These are phyloP conservation scores for Philotrypesis tridentata DNA, from an alignment of 1,140 invertebrate species.

Conservation along the genomic window DNA sequence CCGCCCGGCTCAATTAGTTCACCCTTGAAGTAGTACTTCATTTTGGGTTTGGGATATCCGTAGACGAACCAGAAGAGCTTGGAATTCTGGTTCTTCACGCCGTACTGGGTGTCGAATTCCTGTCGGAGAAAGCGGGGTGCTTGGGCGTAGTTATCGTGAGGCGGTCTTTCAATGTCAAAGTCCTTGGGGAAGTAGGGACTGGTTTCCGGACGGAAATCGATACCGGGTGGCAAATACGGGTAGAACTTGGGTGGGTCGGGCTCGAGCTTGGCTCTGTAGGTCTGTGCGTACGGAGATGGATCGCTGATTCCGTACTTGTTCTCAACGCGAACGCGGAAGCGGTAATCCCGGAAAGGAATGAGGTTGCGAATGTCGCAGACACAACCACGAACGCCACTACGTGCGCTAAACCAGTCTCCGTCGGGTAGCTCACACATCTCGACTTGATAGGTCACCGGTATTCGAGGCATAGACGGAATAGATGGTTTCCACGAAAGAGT, in stretches of 20 bases:
- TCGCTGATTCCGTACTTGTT: constrained; percentile 98
- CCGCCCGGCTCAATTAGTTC: constrained; percentile 87
- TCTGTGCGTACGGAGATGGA: constrained; percentile 90
- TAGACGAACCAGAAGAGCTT: constrained; percentile 94
- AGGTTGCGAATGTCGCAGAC: constrained; percentile 88
- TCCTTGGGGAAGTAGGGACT: constrained; percentile 93
- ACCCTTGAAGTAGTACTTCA: constrained; percentile 91
- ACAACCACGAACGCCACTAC: constrained; percentile 87
- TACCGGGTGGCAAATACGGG: constrained; percentile 86
- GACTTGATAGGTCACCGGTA: constrained; percentile 93
- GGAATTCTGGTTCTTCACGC: constrained; percentile 89
- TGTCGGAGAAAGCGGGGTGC: constrained; percentile 88
- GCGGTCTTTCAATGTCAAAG: constrained; percentile 90
- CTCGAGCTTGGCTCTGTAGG: constrained; percentile 85
- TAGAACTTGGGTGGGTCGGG: constrained; percentile 86
- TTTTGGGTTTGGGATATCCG: constrained; percentile 92
- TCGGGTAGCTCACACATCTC: constrained; percentile 94
- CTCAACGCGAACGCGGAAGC: constrained; percentile 94
- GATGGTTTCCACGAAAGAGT: constrained; percentile 95
- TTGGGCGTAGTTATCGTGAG: constrained; percentile 87
- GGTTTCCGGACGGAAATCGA: constrained; percentile 88
- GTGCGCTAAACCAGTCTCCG: constrained; percentile 90
- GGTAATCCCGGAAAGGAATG: constrained; percentile 91
- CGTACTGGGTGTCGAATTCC: constrained; percentile 89
- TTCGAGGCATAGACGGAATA: constrained; percentile 84